Base-by-base conservation (phyloP, 2,113 vertebrate species). In the Scytalopus superciliaris region DNA sequence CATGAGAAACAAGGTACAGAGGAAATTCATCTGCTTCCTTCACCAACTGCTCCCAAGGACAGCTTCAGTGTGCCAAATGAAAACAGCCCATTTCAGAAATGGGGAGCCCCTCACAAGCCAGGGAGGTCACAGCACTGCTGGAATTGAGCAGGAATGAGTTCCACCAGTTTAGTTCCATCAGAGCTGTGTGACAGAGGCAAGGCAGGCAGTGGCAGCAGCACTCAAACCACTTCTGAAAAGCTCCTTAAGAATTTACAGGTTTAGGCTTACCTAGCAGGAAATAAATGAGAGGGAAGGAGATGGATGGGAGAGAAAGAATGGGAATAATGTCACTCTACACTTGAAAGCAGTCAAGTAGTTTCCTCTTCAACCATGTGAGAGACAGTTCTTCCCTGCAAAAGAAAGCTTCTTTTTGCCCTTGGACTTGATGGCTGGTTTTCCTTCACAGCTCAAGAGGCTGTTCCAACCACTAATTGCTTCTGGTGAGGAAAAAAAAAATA, bases 401-500 rank as follows among this genome's bases (percentile, higher is more conserved):
- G 30, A 49, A 83, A 73, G 62, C 53, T 60, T 3, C 53, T 76
- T 90, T 69, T 83, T 63, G 90, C 53, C 47, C 40, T 24, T 2
- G 24, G 50, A 49, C 57, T 85, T 0, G 1, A 66, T n/a, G n/a
- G 27, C 59, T 47, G 15, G 53, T 88, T 90, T 80, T 86, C 79
- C 53, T 81, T 84, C 80, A 63, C 56, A 89, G 84, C 56, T 78
- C n/a, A 91, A 87, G 77, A 89, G 92, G 27, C 56, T 84, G 86
- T 52, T 92, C 73, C 77, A 92, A 70, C 56, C 86, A 89, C 52
- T 93, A 95, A 92, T 80, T 81, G 52, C 77, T 82, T 89, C 69
- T 89, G 56, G 42, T 81, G 67, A 70, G 60, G 42, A 40, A 81
- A 84, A 60, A 85, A 57, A 44, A 39, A 21, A 28, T 33, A 77